These are phyloP conservation scores for Drosophila carrolli DNA, from an alignment of 1,140 invertebrate species.

Conservation along the genomic window DNA sequence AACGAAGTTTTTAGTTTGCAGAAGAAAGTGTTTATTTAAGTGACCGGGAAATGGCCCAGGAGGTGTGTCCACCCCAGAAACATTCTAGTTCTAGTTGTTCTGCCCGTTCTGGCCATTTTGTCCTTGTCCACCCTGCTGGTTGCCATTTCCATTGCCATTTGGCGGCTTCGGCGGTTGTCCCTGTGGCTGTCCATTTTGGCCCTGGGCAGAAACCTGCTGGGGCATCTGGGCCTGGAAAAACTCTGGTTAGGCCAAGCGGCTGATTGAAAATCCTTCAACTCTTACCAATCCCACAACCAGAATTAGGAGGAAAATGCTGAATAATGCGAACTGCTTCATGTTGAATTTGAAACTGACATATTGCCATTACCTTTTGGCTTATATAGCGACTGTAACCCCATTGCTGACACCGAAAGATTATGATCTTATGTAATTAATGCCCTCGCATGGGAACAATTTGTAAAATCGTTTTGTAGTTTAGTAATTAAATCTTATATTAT, in stretches of 20 bases:
- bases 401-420: neutral
- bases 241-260: neutral
- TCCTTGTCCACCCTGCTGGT: constrained; percentile 45
- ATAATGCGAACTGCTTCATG: constrained; percentile 68
- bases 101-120: constrained; percentile 27
- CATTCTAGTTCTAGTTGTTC: constrained; percentile 10
- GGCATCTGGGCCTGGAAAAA: constrained; percentile 30
- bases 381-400: constrained; percentile 30
- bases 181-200: constrained; percentile 31
- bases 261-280: neutral
- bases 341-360: constrained; percentile 27
- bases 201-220: constrained; percentile 33
- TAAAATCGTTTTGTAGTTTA: constrained; percentile 19
- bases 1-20: constrained; percentile 15
- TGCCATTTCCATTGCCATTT: constrained; percentile 35
- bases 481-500: constrained; percentile 7
- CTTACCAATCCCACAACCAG: constrained; percentile 62
- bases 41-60: neutral
- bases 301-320: constrained; percentile 53
- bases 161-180: constrained; percentile 14
- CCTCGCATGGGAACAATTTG: constrained; percentile 8
- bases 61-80: neutral
- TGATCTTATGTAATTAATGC: constrained; percentile 9
- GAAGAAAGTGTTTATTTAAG: constrained; percentile 20
- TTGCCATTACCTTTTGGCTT: constrained; percentile 20